Conservation (phyloP, 2,888 invertebrate genomes). For the Matsumyia berberina region DNA sequence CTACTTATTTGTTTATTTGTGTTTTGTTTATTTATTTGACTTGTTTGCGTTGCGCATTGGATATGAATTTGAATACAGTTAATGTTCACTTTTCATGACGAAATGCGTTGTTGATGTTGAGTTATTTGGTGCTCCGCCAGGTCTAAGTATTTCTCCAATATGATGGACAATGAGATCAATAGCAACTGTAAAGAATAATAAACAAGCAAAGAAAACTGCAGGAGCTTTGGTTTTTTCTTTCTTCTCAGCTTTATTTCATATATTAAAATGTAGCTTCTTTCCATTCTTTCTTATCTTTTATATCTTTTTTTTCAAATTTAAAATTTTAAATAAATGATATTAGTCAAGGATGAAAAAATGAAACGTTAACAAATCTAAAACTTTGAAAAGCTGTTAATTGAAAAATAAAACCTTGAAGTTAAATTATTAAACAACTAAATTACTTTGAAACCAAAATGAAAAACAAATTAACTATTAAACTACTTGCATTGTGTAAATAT, state of each 20-base stretch:
- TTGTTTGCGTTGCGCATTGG: conserved; percentile 19
- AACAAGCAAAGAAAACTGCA: conserved; percentile 79
- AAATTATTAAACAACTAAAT: conserved; percentile 30
- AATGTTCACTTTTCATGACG: conserved; percentile 76
- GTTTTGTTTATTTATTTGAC: conserved; percentile 18
- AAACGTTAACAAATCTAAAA: conserved; percentile 48
- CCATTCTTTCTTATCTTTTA: conserved; percentile 36
- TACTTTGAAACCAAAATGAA: conserved; percentile 31
- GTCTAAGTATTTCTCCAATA: conserved; percentile 97
- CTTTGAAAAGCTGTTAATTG: conserved; percentile 65
- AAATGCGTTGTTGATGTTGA: conserved; percentile 83
- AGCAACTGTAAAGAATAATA: conserved; percentile 94
- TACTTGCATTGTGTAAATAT: conserved; percentile 77
- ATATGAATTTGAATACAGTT: conserved; percentile 36
- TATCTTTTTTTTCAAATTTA: conserved; percentile 17
- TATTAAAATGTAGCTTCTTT: conserved; percentile 27
- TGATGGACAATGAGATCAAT: conserved; percentile 99
- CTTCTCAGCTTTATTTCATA: conserved; percentile 63
- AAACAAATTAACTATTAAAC: conserved; percentile 76
- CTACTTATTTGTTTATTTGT: conserved; percentile 26
- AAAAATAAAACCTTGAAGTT: conserved; percentile 32
- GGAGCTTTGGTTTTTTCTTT: conserved; percentile 74
- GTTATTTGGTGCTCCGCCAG: conserved; percentile 85
- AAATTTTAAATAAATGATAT: conserved; percentile 33
- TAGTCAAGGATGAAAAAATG: conserved; percentile 66